Evolutionary conservation across 1,140 invertebrate genomes (phyloP).

Genomic region (Pseudachorutes palmiensis): DNA sequence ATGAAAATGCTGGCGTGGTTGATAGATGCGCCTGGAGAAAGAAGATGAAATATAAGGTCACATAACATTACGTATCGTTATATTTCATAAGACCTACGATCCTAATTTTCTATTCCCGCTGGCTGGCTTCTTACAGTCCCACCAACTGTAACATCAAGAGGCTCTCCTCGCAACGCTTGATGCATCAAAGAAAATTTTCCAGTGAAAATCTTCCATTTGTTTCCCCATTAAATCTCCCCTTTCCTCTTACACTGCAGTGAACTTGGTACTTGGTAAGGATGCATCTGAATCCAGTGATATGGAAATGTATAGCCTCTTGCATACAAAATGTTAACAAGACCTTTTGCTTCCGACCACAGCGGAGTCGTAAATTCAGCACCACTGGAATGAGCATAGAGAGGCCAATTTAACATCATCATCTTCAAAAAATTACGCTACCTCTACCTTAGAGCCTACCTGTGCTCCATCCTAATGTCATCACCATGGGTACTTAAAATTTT

Average conservation of each 20-base stretch:
- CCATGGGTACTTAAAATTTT: not conserved
- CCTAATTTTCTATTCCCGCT: conserved; percentile 1
- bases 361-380: not conserved
- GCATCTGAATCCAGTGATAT: conserved; percentile 4
- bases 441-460: not conserved
- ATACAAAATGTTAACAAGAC: conserved; percentile 9
- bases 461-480: too few species aligned
- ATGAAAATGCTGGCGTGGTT: not conserved
- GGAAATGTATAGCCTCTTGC: not conserved
- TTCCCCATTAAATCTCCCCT: conserved; percentile 4
- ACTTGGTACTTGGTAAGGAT: not conserved
- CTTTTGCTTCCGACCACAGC: not conserved
- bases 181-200: not conserved
- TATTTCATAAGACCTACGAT: not conserved
- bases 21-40: conserved; percentile 7
- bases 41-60: conserved; percentile 11
- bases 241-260: not conserved
- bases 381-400: not conserved
- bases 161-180: not conserved
- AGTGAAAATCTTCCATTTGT: not conserved
- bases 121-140: not conserved
- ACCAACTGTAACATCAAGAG: not conserved
- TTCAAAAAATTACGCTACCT: not conserved
- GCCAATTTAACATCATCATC: too few species aligned
- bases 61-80: not conserved